Evolutionary conservation across 2,888 invertebrate genomes (phyloP).

Genomic region (Baccha elongata): DNA sequence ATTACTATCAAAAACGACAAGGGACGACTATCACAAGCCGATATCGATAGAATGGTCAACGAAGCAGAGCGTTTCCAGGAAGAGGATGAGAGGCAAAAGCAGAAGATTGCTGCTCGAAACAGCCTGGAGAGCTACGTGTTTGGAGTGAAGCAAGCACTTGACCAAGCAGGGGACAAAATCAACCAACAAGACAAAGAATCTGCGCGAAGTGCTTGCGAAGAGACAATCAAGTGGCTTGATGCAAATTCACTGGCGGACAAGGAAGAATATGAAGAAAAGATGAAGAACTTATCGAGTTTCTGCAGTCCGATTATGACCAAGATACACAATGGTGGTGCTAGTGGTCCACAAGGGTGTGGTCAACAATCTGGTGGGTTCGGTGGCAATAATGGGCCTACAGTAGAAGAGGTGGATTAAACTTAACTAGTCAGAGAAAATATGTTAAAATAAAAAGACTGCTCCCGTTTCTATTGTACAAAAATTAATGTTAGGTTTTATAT

Average conservation of each 20-base stretch:
- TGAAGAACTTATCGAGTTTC: conserved; percentile 76
- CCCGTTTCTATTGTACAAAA: conserved; percentile 19
- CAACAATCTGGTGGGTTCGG: conserved; percentile 86
- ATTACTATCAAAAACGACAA: conserved; percentile 92
- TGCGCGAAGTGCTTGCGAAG: conserved; percentile 85
- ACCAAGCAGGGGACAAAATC: conserved; percentile 86
- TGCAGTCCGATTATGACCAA: conserved; percentile 79
- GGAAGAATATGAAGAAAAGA: conserved; percentile 86
- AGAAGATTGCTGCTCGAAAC: conserved; percentile 87
- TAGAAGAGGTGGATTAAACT: conserved; percentile 74
- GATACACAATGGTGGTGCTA: conserved; percentile 66
- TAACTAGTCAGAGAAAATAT: not conserved
- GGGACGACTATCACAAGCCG: conserved; percentile 89
- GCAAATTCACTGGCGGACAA: conserved; percentile 88
- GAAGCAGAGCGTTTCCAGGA: conserved; percentile 88
- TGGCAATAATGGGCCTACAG: conserved; percentile 77
- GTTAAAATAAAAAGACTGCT: conserved; percentile 26
- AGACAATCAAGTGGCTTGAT: conserved; percentile 88
- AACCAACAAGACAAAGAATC: conserved; percentile 87
- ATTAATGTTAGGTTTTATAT: conserved; percentile 22
- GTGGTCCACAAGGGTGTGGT: conserved; percentile 74
- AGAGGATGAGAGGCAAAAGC: conserved; percentile 87
- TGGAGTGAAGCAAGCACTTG: conserved; percentile 86
- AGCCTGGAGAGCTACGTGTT: conserved; percentile 87
- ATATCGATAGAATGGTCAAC: conserved; percentile 89